Percentiles rank a stretch among this genome's conserved stretches.
These are phyloP conservation scores for Zoanthus solanderi DNA, from an alignment of 92 coral and sea anemone species.

Conservation along the genomic window DNA sequence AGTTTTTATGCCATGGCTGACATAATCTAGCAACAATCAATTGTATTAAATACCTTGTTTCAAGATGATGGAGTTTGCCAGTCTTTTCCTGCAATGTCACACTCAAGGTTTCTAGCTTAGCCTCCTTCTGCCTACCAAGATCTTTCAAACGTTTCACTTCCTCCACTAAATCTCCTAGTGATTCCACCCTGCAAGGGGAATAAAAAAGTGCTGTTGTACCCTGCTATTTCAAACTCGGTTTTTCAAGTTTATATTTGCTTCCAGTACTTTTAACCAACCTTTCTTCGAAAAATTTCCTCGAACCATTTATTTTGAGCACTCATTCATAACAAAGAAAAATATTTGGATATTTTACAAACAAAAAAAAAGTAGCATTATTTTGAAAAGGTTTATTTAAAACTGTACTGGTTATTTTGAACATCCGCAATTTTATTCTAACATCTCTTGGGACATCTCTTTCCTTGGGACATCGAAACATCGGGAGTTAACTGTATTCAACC, in stretches of 20 bases:
- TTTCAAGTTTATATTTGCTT: neutral
- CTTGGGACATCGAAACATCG: too few species aligned
- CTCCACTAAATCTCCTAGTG: conserved; percentile 73
- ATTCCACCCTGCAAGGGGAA: conserved; percentile 70
- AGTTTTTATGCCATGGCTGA: too few species aligned
- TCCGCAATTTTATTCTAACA: too few species aligned
- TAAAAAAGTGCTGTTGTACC: neutral
- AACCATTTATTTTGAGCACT: too few species aligned
- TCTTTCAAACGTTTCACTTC: conserved; percentile 80
- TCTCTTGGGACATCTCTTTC: too few species aligned
- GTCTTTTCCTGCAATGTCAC: conserved; percentile 77
- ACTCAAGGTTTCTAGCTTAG: conserved; percentile 69
- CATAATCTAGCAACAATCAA: neutral
- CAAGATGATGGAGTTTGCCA: conserved; percentile 75
- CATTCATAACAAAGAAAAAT: too few species aligned
- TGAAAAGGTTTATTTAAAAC: too few species aligned
- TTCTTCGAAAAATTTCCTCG: neutral
- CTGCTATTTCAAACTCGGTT: neutral
- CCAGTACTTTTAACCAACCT: neutral
- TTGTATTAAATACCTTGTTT: conserved; percentile 70
- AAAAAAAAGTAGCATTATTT: too few species aligned
- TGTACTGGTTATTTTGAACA: too few species aligned
- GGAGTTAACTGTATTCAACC: too few species aligned
- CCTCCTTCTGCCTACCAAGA: conserved; percentile 75
- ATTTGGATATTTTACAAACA: too few species aligned